Conservation (phyloP, 53 echinoderm and acorn worm species). For the Pentamera pediparva region DNA sequence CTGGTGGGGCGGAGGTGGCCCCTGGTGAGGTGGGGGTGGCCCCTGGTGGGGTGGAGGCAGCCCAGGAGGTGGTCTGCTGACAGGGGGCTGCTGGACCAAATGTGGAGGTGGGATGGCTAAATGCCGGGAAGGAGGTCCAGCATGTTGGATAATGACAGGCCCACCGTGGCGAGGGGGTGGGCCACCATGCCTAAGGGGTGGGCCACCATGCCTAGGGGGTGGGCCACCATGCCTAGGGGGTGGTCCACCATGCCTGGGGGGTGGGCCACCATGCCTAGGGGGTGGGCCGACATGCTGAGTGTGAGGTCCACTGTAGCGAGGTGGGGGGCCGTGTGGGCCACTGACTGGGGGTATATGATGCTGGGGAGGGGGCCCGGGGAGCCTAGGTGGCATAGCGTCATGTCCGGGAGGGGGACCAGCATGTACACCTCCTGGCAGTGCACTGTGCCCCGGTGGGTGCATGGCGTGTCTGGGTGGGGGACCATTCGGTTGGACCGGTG, state of each 20-base stretch:
- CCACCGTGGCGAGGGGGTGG: constrained; percentile 2
- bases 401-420: constrained; percentile 2
- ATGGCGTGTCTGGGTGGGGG: constrained; percentile 24
- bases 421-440: too few species aligned
- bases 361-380: neutral
- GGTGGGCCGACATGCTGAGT: too few species aligned
- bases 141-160: neutral
- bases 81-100: too few species aligned
- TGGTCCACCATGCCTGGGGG: neutral
- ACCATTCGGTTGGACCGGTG: neutral
- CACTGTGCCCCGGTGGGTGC: neutral
- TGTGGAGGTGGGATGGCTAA: too few species aligned
- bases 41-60: neutral
- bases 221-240: neutral
- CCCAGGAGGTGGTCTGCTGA: neutral
- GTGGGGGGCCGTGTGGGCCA: too few species aligned
- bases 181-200: neutral
- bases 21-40: neutral
- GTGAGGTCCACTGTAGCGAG: too few species aligned
- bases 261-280: too few species aligned
- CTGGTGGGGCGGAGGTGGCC: neutral
- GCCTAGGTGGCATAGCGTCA: constrained; percentile 1
- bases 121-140: neutral
- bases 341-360: neutral
- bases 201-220: neutral